Base-by-base conservation (phyloP, 2,888 invertebrate genomes). In the Eulithis prunata region DNA sequence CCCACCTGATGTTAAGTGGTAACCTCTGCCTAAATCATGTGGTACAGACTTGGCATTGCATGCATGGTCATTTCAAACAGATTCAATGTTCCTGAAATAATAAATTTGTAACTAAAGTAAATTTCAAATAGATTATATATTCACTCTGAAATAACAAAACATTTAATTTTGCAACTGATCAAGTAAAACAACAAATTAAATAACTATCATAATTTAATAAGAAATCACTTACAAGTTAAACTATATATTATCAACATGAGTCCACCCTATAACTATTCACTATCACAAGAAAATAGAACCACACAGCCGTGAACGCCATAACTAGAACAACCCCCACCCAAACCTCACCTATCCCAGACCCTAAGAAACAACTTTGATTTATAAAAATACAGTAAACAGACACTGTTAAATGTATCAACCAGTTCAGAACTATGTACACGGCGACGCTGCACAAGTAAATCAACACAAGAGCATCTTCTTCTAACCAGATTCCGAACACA, bases 251-350 rank as follows among this genome's bases (percentile, higher is more conserved):
- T 41, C 58, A 53, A 66, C 8, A 58, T 62, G 0, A 10, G 11
- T 74, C 70, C 57, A 71, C 69, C 71, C 78, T 79, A 68, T 67
- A 80, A 64, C 79, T 80, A 68, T 84, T 82, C 0, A 82, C 76
- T 32, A 62, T 56, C 14, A 80, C 14, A 11, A 78, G 64, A 11
- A 78, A 60, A 62, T 82, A 83, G 4, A 57, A 38, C 81, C 79
- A 82, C 46, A 76, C 57, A 0, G 73, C 3, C 0, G 78, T 67
- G 62, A 82, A 83, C 5, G 74, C 71, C 0, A 68, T 6, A 13
- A 72, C 69, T 7, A 78, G 7, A 4, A 78, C 14, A 5, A 77
- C 32, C 2, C 70, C 57, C 3, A 71, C 62, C 3, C 80, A 53
- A 0, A 70, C 71, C 55, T 76, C 66, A 3, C 71, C 77, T 0